Conservation (phyloP, 2,113 vertebrate genomes). For the human (Homo sapiens) region DNA sequence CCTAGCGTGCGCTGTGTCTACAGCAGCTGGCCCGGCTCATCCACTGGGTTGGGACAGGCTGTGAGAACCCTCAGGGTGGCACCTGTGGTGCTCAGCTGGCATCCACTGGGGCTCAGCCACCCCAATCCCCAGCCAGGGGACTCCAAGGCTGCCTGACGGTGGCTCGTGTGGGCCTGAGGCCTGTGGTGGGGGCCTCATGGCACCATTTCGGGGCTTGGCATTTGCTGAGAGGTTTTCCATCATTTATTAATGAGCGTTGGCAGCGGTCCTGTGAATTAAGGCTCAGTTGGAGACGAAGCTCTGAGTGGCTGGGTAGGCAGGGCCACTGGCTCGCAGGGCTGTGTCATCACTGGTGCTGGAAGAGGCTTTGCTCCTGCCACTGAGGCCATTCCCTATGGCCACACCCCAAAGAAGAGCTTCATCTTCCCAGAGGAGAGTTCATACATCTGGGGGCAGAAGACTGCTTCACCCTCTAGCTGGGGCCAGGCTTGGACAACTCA, state of each 20-base stretch:
- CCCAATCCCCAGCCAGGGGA: not conserved
- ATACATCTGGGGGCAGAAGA: not conserved
- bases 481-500: not conserved
- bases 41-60: not conserved
- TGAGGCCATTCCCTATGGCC: too few species aligned
- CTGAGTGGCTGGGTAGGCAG: not conserved
- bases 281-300: not conserved
- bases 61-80: rapidly evolving
- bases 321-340: not conserved
- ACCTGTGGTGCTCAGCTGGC: rapidly evolving
- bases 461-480: not conserved
- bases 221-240: conserved; percentile 27
- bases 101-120: not conserved
- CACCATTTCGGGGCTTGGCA: not conserved
- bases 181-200: not conserved
- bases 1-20: too few species aligned
- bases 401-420: not conserved
- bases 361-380: not conserved
- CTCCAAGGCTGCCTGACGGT: not conserved
- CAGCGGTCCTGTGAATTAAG: conserved; percentile 36
- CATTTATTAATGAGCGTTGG: conserved; percentile 55
- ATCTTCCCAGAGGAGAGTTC: not conserved
- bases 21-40: not conserved
- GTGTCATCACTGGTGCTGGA: not conserved
- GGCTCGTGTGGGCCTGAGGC: not conserved